Percentiles rank a stretch among this genome's conserved stretches.
Conservation (phyloP, 2,113 vertebrate genomes). For the Scatophagus argus region DNA sequence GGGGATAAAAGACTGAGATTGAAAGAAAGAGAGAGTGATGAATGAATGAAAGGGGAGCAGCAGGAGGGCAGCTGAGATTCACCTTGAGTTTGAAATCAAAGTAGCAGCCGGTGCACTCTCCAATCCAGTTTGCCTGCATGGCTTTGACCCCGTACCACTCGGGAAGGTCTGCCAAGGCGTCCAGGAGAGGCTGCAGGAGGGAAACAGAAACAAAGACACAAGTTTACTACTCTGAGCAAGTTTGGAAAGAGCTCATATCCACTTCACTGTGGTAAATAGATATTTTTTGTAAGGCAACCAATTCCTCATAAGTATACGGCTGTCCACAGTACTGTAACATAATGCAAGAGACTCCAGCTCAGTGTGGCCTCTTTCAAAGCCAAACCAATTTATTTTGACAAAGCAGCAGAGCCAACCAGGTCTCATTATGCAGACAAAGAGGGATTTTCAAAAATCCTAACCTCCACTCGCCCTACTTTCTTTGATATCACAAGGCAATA, state of each 20-base stretch:
- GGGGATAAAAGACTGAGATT: conserved; percentile 16
- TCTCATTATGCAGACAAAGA: conserved; percentile 66
- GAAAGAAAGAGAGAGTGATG: conserved; percentile 41
- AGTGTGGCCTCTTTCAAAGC: conserved; percentile 42
- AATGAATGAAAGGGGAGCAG: conserved; percentile 39
- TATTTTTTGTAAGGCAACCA: neutral
- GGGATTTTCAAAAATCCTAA: conserved; percentile 66
- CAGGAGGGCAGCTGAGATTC: conserved; percentile 42
- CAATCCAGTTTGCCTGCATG: conserved; percentile 99
- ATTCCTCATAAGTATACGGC: conserved; percentile 27
- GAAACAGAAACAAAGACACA: conserved; percentile 21
- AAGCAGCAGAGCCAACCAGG: conserved; percentile 46
- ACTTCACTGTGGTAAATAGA: conserved; percentile 23
- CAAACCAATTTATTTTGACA: conserved; percentile 65
- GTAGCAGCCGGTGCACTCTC: conserved; percentile 92
- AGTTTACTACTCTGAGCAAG: conserved; percentile 33
- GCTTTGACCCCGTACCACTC: conserved; percentile 97
- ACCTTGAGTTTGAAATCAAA: conserved; percentile 95
- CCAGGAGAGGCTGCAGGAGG: conserved; percentile 89
- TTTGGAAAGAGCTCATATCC: conserved; percentile 31
- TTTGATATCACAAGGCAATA: conserved; percentile 53
- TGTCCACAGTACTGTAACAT: conserved; percentile 18
- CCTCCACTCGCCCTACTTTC: conserved; percentile 53
- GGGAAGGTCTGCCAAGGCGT: conserved; percentile 90
- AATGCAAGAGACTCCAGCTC: conserved; percentile 50